A percentile compares a stretch with the other conserved stretches of the same genome.
Conservation (phyloP, 2,113 vertebrate genomes). For the Macrotis lagotis region DNA sequence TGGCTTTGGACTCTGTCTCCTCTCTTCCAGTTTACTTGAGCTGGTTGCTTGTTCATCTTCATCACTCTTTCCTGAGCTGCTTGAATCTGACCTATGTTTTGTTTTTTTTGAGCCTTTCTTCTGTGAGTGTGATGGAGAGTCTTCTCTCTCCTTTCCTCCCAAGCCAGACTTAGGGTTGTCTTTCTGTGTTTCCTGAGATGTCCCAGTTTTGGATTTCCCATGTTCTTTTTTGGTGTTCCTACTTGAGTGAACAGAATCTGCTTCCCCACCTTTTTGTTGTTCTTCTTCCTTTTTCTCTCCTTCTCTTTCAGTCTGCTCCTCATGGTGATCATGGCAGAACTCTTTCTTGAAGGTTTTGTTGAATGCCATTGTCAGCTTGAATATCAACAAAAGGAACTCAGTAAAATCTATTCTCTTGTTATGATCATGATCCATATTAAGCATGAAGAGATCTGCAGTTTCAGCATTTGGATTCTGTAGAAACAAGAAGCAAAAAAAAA, state of each 20-base stretch:
- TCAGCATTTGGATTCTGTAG: slow-evolving; percentile 75
- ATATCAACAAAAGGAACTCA: slow-evolving; percentile 75
- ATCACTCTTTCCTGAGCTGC: not conserved
- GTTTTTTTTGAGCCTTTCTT: slow-evolving; percentile 25
- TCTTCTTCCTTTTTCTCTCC: slow-evolving; percentile 20
- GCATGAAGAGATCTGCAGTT: slow-evolving; percentile 72
- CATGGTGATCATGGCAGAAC: slow-evolving; percentile 69
- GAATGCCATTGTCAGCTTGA: slow-evolving; percentile 67
- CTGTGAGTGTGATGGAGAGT: not conserved
- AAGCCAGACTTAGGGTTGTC: not conserved
- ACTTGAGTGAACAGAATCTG: slow-evolving; percentile 51
- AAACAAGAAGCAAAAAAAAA: slow-evolving; percentile 23
- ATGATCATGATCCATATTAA: slow-evolving; percentile 69
- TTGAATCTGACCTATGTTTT: not conserved
- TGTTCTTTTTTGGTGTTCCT: slow-evolving; percentile 40
- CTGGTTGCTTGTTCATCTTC: slow-evolving; percentile 29
- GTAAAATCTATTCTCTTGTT: slow-evolving; percentile 71
- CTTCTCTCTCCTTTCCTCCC: not conserved
- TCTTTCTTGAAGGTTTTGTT: slow-evolving; percentile 70
- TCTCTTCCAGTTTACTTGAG: slow-evolving; percentile 22
- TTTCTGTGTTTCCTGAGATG: not conserved
- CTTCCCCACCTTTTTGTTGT: not conserved
- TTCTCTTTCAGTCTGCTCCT: slow-evolving; percentile 71
- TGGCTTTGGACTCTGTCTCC: slow-evolving; percentile 15
- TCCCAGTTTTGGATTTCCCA: slow-evolving; percentile 14